These are phyloP conservation scores for Pachymerium ferrugineum DNA, from an alignment of 2,888 invertebrate genomes.

Conservation along the genomic window DNA sequence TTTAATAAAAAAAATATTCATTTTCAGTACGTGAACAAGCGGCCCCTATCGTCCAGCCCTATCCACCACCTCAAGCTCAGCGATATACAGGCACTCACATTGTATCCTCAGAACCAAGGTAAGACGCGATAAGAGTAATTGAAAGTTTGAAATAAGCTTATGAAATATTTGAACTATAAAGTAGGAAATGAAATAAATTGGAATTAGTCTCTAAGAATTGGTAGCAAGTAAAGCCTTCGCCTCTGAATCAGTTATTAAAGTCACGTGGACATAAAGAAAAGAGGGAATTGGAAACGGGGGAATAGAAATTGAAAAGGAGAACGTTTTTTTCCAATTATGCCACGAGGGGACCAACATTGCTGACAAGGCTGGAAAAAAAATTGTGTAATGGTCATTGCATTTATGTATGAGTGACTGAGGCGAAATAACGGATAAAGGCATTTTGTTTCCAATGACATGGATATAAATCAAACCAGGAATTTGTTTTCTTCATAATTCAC, in stretches of 20 bases:
- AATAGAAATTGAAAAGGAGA: background rate
- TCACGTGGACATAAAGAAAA: background rate
- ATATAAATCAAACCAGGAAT: background rate
- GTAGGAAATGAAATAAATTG: no score
- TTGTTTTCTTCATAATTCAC: slow-evolving; percentile 5
- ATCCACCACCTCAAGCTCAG: slow-evolving; percentile 57
- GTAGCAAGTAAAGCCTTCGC: no score
- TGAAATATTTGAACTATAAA: no score
- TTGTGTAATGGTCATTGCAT: slow-evolving; percentile 6
- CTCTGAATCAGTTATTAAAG: background rate
- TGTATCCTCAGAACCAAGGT: slow-evolving; percentile 73
- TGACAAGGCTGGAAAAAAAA: slow-evolving; percentile 7
- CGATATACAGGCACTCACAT: slow-evolving; percentile 64
- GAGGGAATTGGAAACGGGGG: background rate
- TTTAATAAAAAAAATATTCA: slow-evolving; percentile 44
- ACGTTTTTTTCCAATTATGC: slow-evolving; percentile 23
- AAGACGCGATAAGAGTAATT: no score
- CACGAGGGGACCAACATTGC: slow-evolving; percentile 13
- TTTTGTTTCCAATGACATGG: background rate
- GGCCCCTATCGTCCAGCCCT: slow-evolving; percentile 63
- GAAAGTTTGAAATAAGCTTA: no score
- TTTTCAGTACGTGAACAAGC: slow-evolving; percentile 56
- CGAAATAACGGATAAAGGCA: slow-evolving; percentile 9
- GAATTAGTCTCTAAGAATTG: no score
- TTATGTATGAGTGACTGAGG: slow-evolving; percentile 15